A percentile compares a stretch with the other conserved stretches of the same genome.
Conservation (phyloP, 2,797 vertebrate genomes). For the Pseudopleuronectes americanus region DNA sequence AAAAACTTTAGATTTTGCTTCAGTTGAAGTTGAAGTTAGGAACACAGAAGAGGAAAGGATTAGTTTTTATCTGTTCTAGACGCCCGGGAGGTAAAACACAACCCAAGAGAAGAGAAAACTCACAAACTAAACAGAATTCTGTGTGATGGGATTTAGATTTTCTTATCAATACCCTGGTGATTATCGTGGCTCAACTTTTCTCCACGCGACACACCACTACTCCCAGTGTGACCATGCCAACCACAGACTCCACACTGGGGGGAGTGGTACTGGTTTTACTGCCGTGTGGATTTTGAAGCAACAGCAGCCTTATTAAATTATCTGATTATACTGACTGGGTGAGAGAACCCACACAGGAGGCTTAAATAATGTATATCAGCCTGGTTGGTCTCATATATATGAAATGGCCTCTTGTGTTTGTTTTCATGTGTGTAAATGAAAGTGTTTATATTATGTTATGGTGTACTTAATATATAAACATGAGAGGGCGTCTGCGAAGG, state of each 20-base stretch:
- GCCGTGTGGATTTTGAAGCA: too few species aligned
- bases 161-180: slow-evolving; percentile 13
- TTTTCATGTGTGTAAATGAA: too few species aligned
- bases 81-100: not conserved
- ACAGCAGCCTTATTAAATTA: slow-evolving; percentile 22
- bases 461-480: not conserved
- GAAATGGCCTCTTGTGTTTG: too few species aligned
- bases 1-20: not conserved
- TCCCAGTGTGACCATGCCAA: slow-evolving; percentile 63
- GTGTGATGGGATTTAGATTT: slow-evolving; percentile 7
- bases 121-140: not conserved
- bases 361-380: not conserved
- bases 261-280: slow-evolving; percentile 53
- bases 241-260: slow-evolving; percentile 45
- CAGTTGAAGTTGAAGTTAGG: slow-evolving; percentile 1
- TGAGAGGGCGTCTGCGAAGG: not conserved
- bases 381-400: too few species aligned
- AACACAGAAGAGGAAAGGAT: not conserved
- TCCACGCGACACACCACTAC: slow-evolving; percentile 15
- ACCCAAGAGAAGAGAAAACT: not conserved
- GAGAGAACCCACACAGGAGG: not conserved
- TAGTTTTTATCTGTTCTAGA: not conserved
- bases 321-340: slow-evolving; percentile 4
- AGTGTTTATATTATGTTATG: not conserved
- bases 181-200: slow-evolving; percentile 47